Evolutionary conservation across 2,113 vertebrate genomes (phyloP).

Genomic region (Leucoraja erinaceus): DNA sequence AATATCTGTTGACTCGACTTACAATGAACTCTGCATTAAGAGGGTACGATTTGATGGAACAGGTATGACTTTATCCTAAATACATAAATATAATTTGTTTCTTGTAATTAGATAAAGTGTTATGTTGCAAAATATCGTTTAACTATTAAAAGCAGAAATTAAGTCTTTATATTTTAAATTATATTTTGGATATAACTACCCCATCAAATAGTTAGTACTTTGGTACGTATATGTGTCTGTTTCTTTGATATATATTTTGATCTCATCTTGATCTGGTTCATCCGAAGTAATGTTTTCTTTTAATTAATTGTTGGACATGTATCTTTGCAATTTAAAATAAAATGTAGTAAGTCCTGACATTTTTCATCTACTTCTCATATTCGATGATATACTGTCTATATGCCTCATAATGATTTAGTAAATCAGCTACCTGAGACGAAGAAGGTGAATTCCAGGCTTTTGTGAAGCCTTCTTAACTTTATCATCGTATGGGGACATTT

Average conservation of each 20-base stretch:
- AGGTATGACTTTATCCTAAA: slow-evolving; percentile 45
- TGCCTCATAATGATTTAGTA: background rate
- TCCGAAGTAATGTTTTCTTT: background rate
- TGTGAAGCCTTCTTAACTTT: too few species aligned
- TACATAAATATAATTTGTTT: background rate
- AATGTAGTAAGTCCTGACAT: too few species aligned
- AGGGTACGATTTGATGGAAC: slow-evolving; percentile 48
- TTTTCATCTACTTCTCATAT: background rate
- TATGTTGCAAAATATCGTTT: background rate
- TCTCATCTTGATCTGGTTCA: background rate
- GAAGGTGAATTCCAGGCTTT: background rate
- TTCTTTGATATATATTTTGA: too few species aligned
- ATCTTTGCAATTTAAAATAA: background rate
- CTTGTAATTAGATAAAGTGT: too few species aligned
- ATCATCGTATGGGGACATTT: too few species aligned
- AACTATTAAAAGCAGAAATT: background rate
- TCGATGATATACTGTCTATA: too few species aligned
- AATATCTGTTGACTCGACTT: slow-evolving; percentile 37
- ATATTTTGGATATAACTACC: background rate
- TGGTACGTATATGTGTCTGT: too few species aligned
- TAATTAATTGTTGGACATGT: background rate
- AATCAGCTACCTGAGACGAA: background rate
- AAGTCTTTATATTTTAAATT: background rate
- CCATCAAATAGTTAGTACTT: too few species aligned
- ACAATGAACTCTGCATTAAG: slow-evolving; percentile 50